Evolutionary conservation across 2,113 vertebrate genomes (phyloP), one percentile per base, ranked within the genome.

Genomic region (Aphyosemion australe): DNA sequence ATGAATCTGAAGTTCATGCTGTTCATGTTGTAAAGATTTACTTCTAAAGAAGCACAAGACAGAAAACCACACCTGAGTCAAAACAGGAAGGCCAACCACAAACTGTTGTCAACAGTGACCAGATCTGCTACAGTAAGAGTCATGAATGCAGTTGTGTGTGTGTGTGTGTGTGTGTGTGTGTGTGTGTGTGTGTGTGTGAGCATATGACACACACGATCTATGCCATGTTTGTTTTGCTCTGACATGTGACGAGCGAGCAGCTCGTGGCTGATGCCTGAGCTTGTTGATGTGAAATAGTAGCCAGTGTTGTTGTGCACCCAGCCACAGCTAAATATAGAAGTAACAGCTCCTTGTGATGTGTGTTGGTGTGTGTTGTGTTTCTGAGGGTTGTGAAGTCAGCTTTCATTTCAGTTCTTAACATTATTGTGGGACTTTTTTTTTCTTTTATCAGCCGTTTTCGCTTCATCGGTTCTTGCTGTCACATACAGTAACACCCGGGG

Each of bases 21-120:
- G 31, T 70, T 79, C n/a, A n/a, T 76, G 56, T 82, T 69, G 69
- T 76, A 58, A 74, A 80, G 66, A 71, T 61, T 61, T 12, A 68
- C 66, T 69, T 77, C 67, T 52, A 51, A 49, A 54, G 66, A 87
- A 71, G 61, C 73, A 53, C 66, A 56, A 65, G 47, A 81, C 77
- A 84, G 78, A 82, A 61, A 83, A 89, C 87, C 88, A 91, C 89
- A 90, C 87, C 54, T 66, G 31, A 80, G 71, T 70, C 71, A 82
- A 84, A 87, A 87, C 85, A 88, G 84, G 84, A 87, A 88, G 77
- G 47, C 57, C 47, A 52, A 48, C 68, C 61, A 69, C 16, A 18
- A 31, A 65, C 61, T 58, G 74, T 61, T 74, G 67, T 73, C 71
- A 64, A 72, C 59, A 55, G 66, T 88, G 86, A 82, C 86, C 87